Evolutionary conservation across 2,113 vertebrate genomes (phyloP).

Genomic region (Sturnira hondurensis): DNA sequence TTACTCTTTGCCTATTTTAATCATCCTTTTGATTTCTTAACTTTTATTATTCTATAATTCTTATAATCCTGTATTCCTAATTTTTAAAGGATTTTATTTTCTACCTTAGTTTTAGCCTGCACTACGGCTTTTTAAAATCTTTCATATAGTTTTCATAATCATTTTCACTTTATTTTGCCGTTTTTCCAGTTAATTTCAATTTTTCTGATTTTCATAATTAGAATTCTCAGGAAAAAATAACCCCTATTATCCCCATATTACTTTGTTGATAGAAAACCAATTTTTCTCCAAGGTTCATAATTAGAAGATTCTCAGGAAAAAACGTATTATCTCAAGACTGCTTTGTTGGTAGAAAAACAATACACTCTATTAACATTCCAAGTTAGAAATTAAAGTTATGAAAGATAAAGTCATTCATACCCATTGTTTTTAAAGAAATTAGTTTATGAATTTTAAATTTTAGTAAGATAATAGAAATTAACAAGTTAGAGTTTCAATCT

Average conservation of each 20-base stretch:
- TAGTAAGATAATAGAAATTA: background rate
- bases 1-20: constrained; percentile 35
- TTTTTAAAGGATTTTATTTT: constrained; percentile 45
- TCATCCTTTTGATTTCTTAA: background rate
- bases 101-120: background rate
- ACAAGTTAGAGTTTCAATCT: constrained; percentile 8
- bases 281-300: too few relatives aligned
- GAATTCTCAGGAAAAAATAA: background rate
- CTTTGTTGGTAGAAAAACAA: background rate
- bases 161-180: constrained; percentile 15
- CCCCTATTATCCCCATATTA: background rate
- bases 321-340: background rate
- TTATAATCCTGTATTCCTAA: background rate
- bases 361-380: background rate
- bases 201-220: background rate
- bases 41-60: background rate
- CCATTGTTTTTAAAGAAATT: background rate
- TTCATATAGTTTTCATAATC: background rate
- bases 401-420: background rate
- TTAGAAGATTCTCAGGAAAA: background rate
- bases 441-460: background rate
- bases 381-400: constrained; percentile 28
- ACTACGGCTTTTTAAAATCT: background rate
- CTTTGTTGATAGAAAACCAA: background rate
- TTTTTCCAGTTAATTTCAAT: background rate